Evolutionary conservation across 2,888 invertebrate species (phyloP), one percentile per base, ranked within the genome.

Genomic region (Noctua comes): DNA sequence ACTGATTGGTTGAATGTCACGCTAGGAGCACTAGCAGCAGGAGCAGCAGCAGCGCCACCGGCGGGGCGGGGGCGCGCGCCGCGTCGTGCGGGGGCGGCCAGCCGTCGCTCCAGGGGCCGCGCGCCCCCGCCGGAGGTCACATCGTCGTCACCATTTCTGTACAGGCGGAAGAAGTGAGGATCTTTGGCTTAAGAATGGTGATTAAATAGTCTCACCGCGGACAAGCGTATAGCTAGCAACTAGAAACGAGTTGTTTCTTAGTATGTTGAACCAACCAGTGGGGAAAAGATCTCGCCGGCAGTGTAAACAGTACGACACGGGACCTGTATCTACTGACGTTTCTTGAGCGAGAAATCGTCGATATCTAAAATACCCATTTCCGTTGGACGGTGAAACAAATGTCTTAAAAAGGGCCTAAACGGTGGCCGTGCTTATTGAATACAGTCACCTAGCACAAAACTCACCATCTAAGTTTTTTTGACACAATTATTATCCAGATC

Each of bases 91-190:
- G 90, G 27, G 95, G 95, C 57, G 95, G 95, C 96, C 96, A 95
- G 77, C 93, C 93, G 65, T 94, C 95, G 83, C 92, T 88, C 96
- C 96, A 95, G 8, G 94, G 93, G 62, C 92, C 94, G 69, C 92
- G 93, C 85, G 92, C 95, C 73, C 90, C 92, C 46, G 92, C 93
- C 88, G 94, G 94, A 78, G 96, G 96, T 96, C 96, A 96, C 90
- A 96, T 96, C 68, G 96, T 96, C 69, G 96, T 96, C 88, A 94
- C 93, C 96, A 96, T 95, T 90, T 96, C 96, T 96, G 79, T 0
- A 46, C 21, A 71, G 0, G 68, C 24, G 27, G n/a, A 65, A 36
- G 0, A 27, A 7, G 7, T 68, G 16, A 74, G 36, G 24, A 6
- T 27, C 24, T n/a, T 65, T 16, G 43, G 8, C n/a, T 43, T 21